Base-by-base conservation (phyloP, 2,113 vertebrate genomes). In the Genyomyrus donnyi region DNA sequence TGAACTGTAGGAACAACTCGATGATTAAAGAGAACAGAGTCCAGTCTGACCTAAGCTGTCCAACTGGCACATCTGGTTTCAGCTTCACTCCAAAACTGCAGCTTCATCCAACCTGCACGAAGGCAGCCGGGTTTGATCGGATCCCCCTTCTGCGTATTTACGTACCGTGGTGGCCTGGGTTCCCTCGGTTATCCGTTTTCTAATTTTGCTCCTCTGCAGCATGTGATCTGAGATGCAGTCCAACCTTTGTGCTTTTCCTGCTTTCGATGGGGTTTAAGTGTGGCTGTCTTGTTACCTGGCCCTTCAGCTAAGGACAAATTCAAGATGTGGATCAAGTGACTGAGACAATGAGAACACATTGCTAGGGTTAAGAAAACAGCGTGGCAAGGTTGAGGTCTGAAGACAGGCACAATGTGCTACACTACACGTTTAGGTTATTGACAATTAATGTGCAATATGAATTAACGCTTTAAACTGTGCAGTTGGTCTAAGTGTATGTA, bases 391-490 rank as follows among this genome's bases (percentile, higher is more conserved):
- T 49, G 48, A 85, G 62, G 62, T 27, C n/a, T 13, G 45, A 48
- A 9, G 11, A n/a, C 21, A 49, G 48, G 84, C 45, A 85, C 45
- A 49, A 48, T 85, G 46, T 24, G 9, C 27, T 48, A 49, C 45
- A 86, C 53, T 15, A 35, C 13, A 53, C 24, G 4, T 13, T 53
- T 35, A 53, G 49, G n/a, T 50, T 87, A 35, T 39, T 39, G 48
- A 31, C 21, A 24, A 56, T 52, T 53, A 35, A 87, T 31, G 85
- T 87, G 85, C 85, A 87, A 87, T 87, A 53, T 53, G 50, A 87
- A 52, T 85, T 85, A 53, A 52, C 27, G 39, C 50, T 48, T 53
- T 87, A n/a, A 87, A 87, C n/a, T 49, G 46, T 87, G 50, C 49
- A 52, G 50, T 87, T n/a, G 21, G 7, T 46, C 8, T 85, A 85